Percentiles rank a stretch among this genome's conserved stretches.
These are phyloP conservation scores for Grapholita molesta DNA, from an alignment of 1,140 invertebrate species.

Conservation along the genomic window DNA sequence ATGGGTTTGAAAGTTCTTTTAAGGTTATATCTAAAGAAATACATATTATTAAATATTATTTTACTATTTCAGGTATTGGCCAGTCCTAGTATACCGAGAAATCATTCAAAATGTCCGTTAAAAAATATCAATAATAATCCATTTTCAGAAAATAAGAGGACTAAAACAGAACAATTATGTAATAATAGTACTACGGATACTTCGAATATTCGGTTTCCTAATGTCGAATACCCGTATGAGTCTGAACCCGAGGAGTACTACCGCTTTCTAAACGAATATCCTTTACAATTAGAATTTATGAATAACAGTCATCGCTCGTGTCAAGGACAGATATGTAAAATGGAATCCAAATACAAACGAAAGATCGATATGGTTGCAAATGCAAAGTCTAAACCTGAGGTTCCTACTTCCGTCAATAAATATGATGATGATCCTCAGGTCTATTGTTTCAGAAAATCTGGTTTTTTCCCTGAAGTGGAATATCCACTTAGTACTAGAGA, in stretches of 20 bases:
- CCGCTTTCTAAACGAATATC: not conserved
- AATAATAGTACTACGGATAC: not conserved
- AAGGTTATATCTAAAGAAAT: no score
- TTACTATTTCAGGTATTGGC: conserved; percentile 30
- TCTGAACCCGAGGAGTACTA: not conserved
- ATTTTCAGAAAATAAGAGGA: not conserved
- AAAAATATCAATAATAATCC: conserved; percentile 9
- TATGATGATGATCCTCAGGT: conserved; percentile 18
- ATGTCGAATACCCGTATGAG: conserved; percentile 37
- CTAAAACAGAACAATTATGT: not conserved
- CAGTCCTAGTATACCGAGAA: conserved; percentile 25
- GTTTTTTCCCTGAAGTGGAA: conserved; percentile 53
- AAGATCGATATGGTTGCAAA: not conserved
- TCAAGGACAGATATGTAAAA: not conserved
- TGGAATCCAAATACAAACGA: not conserved
- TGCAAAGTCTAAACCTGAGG: conserved; percentile 4
- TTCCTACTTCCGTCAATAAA: conserved; percentile 11
- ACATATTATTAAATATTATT: no score
- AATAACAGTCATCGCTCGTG: not conserved
- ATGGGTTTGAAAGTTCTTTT: no score
- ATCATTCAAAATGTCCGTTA: conserved; percentile 2
- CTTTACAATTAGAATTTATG: not conserved
- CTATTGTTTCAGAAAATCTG: conserved; percentile 28
- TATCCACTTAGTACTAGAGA: conserved; percentile 48
- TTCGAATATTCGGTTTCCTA: conserved; percentile 36